Evolutionary conservation across 1,140 invertebrate genomes (phyloP).

Genomic region (Cydia strobilella): DNA sequence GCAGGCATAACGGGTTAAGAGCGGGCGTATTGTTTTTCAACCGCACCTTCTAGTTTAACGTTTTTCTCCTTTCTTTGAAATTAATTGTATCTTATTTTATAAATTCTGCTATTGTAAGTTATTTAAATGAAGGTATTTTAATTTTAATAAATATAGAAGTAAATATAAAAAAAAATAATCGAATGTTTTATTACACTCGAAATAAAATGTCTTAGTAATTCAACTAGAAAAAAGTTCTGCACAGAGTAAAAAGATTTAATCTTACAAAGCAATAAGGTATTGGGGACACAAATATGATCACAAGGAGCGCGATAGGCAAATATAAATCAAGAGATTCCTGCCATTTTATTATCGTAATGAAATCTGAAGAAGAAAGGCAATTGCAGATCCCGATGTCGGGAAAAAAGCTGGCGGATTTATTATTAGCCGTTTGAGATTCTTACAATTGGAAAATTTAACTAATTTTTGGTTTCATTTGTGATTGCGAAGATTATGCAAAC

Average conservation of each 20-base stretch:
- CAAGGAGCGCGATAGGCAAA: slow-evolving; percentile 42
- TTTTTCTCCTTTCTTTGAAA: neutral
- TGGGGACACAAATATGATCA: slow-evolving; percentile 41
- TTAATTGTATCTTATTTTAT: neutral
- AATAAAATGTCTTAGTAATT: neutral
- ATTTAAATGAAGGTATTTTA: too few relatives aligned
- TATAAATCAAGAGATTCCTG: slow-evolving; percentile 48
- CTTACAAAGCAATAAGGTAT: slow-evolving; percentile 37
- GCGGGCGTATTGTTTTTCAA: slow-evolving; percentile 17
- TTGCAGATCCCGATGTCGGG: slow-evolving; percentile 39
- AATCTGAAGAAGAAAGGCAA: slow-evolving; percentile 44
- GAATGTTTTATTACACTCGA: too few relatives aligned
- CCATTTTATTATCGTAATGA: slow-evolving; percentile 52
- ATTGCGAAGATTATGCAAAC: neutral
- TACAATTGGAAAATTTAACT: neutral
- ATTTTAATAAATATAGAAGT: too few relatives aligned
- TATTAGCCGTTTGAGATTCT: neutral
- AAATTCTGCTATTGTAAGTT: neutral
- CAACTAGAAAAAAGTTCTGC: neutral
- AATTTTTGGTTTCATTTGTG: slow-evolving; percentile 15
- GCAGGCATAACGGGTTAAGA: slow-evolving; percentile 31
- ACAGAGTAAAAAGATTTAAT: slow-evolving; percentile 29
- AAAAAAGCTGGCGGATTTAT: slow-evolving; percentile 12
- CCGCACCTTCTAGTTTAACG: slow-evolving; percentile 25
- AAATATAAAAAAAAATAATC: too few relatives aligned